Percentiles rank a stretch among this genome's conserved stretches.
phyloP scores from a whole-genome alignment of 2,888 invertebrate species.

The Agrochola lychnidis region DNA sequence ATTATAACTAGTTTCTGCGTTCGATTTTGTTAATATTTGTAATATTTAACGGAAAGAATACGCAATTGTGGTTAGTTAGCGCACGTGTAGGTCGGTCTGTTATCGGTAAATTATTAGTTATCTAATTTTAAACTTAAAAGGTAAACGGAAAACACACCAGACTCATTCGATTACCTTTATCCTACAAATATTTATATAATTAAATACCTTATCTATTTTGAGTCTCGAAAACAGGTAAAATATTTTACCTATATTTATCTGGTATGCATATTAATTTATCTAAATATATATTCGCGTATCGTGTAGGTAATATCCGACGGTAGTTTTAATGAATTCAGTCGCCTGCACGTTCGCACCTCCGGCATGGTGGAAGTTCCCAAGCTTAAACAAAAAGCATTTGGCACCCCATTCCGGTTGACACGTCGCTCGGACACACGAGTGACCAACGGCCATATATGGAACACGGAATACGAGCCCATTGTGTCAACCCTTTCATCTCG shows the following conservation, averaged over 20 bases:
- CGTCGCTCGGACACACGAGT: slow-evolving; percentile 71
- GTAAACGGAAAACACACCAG: slow-evolving; percentile 34
- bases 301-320: slow-evolving; percentile 12
- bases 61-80: not conserved
- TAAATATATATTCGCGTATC: slow-evolving; percentile 1
- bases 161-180: slow-evolving; percentile 25
- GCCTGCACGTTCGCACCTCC: slow-evolving; percentile 42
- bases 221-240: slow-evolving; percentile 57
- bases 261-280: slow-evolving; percentile 15
- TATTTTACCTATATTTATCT: slow-evolving; percentile 17
- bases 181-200: slow-evolving; percentile 25
- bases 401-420: slow-evolving; percentile 73
- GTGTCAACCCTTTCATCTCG: slow-evolving; percentile 87
- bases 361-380: slow-evolving; percentile 71
- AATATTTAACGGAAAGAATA: slow-evolving; percentile 19
- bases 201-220: slow-evolving; percentile 41
- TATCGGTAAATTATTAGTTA: slow-evolving; percentile 6
- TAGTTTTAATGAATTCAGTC: slow-evolving; percentile 40
- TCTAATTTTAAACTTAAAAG: slow-evolving; percentile 34
- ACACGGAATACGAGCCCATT: slow-evolving; percentile 84
- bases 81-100: too few species aligned
- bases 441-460: slow-evolving; percentile 81
- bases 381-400: slow-evolving; percentile 73
- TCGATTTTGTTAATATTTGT: slow-evolving; percentile 16
- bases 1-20: slow-evolving; percentile 51